phyloP scores from a whole-genome alignment of 2,797 vertebrate genomes.

The Zonotrichia albicollis region DNA sequence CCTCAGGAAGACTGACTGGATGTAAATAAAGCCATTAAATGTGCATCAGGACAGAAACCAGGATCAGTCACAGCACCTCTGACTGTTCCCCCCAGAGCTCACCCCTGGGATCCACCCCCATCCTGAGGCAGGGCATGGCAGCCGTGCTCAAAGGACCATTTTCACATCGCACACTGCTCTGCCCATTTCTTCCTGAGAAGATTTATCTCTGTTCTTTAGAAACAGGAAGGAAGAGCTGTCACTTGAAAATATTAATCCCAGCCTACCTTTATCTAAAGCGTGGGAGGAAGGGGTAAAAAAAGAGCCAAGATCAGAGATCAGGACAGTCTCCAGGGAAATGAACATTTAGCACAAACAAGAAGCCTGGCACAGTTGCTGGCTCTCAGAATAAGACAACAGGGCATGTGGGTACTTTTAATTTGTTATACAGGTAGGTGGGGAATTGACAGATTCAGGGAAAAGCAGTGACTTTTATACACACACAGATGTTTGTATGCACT shows the following conservation, averaged over 20 bases:
- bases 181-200: background rate
- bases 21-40: background rate
- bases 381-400: background rate
- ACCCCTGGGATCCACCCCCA: background rate
- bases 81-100: background rate
- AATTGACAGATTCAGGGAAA: background rate
- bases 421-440: background rate
- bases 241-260: slow-evolving; percentile 19
- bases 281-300: background rate
- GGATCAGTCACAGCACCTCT: background rate
- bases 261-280: slow-evolving; percentile 5
- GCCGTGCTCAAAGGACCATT: background rate
- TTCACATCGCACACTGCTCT: background rate
- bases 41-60: background rate
- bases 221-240: slow-evolving; percentile 49
- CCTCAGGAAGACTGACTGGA: background rate
- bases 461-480: background rate
- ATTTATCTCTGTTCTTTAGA: slow-evolving; percentile 18
- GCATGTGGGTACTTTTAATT: background rate
- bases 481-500: background rate
- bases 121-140: background rate
- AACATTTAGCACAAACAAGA: background rate
- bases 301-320: background rate
- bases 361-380: background rate
- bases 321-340: background rate